Evolutionary conservation across 2,113 vertebrate species (phyloP), one percentile per base, ranked within the genome.

Genomic region (Asarcornis scutulata): DNA sequence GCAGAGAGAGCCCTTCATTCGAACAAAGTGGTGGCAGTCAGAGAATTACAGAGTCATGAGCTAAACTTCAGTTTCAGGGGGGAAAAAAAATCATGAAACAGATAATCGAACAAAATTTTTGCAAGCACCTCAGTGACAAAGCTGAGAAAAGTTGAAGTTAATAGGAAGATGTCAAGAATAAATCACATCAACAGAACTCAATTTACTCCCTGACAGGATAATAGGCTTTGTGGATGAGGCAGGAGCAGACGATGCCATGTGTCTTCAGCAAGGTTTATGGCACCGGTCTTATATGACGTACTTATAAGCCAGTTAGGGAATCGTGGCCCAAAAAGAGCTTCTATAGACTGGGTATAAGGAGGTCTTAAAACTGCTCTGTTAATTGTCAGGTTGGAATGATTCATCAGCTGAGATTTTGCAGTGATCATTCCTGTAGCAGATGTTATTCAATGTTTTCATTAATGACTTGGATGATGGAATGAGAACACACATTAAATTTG

Each of bases 381-480:
- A 88, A 85, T 95, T 91, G 74, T 73, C 91, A 76, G 34, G 58
- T 36, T 76, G 40, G 62, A 92, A 75, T 93, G 84, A 97, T 95
- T 97, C 81, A 94, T 95, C 93, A 91, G 84, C 81, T 66, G 89
- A 92, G 78, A 91, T 89, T 94, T 75, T 89, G 93, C 93, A 92
- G 91, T 31, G 62, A 89, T 92, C 66, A n/a, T 75, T 89, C 83
- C 81, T 79, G 74, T 48, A 81, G 96, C 93, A 95, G 94, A 92
- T 91, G 84, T 92, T 95, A 87, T 79, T 93, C 69, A 85, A 82
- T 79, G 89, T 96, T 95, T 95, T 96, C 95, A 92, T 95, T 96
- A 92, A 91, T 92, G 89, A 91, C 83, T 95, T 50, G 78, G 89
- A 84, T 64, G 94, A 82, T 87, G 91, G 91, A 84, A 95, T 83